Evolutionary conservation across 37 sponge, comb jelly and placozoan genomes (phyloP).

Genomic region (Cliona cf. orientalis): DNA sequence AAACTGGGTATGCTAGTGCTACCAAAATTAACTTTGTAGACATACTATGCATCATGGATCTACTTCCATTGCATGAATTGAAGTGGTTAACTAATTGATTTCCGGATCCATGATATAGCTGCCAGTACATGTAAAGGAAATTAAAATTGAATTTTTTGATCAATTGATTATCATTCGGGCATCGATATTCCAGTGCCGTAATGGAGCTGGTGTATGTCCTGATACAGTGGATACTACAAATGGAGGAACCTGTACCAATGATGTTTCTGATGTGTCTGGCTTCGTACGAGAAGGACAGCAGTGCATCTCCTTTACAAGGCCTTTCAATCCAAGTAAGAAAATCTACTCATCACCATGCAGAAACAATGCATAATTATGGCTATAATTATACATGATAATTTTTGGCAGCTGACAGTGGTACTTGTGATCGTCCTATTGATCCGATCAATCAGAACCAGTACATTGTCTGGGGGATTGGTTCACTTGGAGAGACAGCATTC

Average conservation of each 20-base stretch:
- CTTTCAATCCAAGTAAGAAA: slow-evolving; percentile 25
- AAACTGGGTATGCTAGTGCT: too few relatives aligned
- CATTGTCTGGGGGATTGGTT: slow-evolving; percentile 72
- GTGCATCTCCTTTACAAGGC: slow-evolving; percentile 51
- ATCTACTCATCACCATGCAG: too few relatives aligned
- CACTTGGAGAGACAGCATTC: slow-evolving; percentile 57
- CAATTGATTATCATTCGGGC: too few relatives aligned
- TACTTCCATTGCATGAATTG: too few relatives aligned
- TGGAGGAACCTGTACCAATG: slow-evolving; percentile 25
- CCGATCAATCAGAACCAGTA: slow-evolving; percentile 32
- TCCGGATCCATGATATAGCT: too few relatives aligned
- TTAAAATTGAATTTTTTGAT: too few relatives aligned
- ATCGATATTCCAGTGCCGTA: slow-evolving; percentile 53
- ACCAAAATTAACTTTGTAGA: too few relatives aligned
- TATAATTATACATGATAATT: neutral
- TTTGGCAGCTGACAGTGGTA: neutral
- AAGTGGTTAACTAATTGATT: too few relatives aligned
- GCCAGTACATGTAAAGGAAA: too few relatives aligned
- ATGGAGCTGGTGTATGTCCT: slow-evolving; percentile 49
- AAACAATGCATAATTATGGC: too few relatives aligned
- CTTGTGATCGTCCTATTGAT: slow-evolving; percentile 30
- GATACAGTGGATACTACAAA: slow-evolving; percentile 5
- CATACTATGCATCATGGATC: too few relatives aligned
- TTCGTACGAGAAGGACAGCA: neutral
- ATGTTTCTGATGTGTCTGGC: slow-evolving; percentile 5